A percentile compares a stretch with the other conserved stretches of the same genome.
Conservation (phyloP, 2,797 vertebrate genomes). For the Urocyon cinereoargenteus region DNA sequence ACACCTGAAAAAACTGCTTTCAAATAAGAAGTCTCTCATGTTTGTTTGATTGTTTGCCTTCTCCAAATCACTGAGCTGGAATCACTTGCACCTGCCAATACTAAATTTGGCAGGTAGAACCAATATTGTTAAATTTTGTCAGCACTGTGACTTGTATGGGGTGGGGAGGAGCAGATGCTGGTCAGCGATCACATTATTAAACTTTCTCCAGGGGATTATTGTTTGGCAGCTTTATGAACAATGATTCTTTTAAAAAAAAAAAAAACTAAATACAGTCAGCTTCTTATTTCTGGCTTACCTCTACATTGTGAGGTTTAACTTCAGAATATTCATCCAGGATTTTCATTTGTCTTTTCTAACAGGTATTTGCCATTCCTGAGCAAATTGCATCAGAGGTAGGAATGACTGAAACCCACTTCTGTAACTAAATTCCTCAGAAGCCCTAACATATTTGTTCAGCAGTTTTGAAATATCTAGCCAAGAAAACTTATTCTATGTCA, state of each 20-base stretch:
- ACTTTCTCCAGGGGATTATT: background rate
- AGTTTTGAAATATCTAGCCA: background rate
- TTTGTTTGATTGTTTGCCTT: background rate
- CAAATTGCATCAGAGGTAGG: background rate
- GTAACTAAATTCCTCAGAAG: background rate
- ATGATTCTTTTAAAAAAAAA: background rate
- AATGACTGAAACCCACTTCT: background rate
- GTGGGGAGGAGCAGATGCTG: background rate
- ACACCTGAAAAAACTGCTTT: background rate
- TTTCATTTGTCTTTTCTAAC: background rate
- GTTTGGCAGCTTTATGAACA: background rate
- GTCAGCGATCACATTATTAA: background rate
- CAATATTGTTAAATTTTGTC: background rate
- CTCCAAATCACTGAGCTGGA: background rate
- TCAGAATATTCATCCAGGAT: background rate
- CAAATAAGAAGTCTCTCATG: background rate
- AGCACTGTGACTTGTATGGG: background rate
- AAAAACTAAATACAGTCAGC: background rate
- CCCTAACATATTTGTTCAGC: background rate
- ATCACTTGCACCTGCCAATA: background rate
- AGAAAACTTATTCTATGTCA: background rate
- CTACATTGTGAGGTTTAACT: background rate
- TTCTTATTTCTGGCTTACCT: background rate
- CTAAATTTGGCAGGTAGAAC: background rate
- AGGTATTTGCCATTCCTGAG: background rate